Evolutionary conservation across 2,113 vertebrate genomes (phyloP).

Genomic region (Parotia lawesii): DNA sequence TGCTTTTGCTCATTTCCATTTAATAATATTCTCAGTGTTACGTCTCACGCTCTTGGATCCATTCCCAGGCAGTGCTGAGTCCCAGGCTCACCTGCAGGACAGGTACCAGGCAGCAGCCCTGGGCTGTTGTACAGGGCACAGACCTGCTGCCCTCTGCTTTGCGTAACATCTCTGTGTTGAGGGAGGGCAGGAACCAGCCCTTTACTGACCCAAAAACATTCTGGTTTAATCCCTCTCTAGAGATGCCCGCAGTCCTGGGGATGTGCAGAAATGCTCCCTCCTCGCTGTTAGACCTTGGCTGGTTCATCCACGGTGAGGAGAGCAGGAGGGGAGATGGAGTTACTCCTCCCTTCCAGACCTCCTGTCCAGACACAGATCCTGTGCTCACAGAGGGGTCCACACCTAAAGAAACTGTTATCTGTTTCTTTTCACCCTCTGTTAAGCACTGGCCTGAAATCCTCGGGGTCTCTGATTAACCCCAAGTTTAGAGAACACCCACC

Average conservation of each 20-base stretch:
- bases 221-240: neutral
- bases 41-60: rapidly evolving
- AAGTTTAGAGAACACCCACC: neutral
- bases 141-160: neutral
- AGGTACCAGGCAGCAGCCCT: neutral
- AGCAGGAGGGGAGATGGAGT: neutral
- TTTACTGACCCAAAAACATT: too few relatives aligned
- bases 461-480: neutral
- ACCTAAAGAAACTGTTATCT: neutral
- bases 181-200: neutral
- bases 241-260: neutral
- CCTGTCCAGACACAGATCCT: too few relatives aligned
- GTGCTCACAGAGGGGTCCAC: neutral
- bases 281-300: neutral
- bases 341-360: neutral
- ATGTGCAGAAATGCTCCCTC: neutral
- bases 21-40: neutral
- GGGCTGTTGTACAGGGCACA: neutral
- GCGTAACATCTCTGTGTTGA: rapidly evolving
- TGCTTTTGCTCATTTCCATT: neutral
- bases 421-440: neutral
- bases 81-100: neutral
- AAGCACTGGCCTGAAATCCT: neutral
- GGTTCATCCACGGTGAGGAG: neutral
- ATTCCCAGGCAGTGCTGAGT: neutral